These are phyloP conservation scores for Fabriciana adippe DNA, from an alignment of 2,888 invertebrate genomes.

Conservation along the genomic window DNA sequence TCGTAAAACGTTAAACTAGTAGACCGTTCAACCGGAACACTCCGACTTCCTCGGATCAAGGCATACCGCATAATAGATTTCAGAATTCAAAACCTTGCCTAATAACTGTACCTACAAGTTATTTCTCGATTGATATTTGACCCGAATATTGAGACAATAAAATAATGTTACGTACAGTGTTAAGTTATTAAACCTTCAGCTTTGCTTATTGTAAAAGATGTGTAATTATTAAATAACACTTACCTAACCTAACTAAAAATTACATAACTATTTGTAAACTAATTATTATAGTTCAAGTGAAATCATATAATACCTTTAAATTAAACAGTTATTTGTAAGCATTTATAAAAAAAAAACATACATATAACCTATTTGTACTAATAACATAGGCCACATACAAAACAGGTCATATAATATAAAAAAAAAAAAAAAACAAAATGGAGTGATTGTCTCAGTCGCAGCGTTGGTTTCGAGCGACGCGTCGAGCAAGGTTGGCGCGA, in stretches of 20 bases:
- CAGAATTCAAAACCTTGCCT: conserved; percentile 25
- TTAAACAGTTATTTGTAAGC: not conserved
- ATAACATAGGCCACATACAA: not conserved
- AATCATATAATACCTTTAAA: not conserved
- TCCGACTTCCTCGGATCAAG: conserved; percentile 41
- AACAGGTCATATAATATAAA: not conserved
- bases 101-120: conserved; percentile 12
- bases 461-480: conserved; percentile 50
- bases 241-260: too few relatives aligned
- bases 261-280: too few relatives aligned
- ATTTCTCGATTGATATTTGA: conserved; percentile 7
- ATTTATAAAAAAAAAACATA: not conserved
- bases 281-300: too few relatives aligned
- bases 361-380: not conserved
- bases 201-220: not conserved
- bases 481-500: conserved; percentile 66
- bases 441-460: conserved; percentile 22
- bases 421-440: conserved; percentile 15
- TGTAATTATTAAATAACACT: too few relatives aligned
- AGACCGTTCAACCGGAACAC: conserved; percentile 39
- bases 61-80: conserved; percentile 35
- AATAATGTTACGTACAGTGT: conserved; percentile 5
- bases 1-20: conserved; percentile 38
- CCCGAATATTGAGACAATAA: not conserved
- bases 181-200: not conserved